Evolutionary conservation across 2,888 invertebrate species (phyloP), one percentile per base, ranked within the genome.

Genomic region (Parapristionchus giblindavisi): DNA sequence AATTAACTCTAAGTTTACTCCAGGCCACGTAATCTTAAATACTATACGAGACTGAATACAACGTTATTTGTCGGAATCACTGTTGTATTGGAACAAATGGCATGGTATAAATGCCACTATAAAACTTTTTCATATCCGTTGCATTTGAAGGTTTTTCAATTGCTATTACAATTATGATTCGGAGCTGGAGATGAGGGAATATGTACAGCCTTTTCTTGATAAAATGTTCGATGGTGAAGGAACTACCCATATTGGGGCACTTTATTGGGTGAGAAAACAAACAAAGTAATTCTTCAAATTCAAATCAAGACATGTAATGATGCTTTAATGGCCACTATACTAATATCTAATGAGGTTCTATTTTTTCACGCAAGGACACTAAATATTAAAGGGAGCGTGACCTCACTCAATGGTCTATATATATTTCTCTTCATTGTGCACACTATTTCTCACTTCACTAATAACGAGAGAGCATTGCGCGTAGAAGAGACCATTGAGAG

Each of bases 21-120:
- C 32, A 61, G 61, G 61, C 61, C 61, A 6, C n/a, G 38, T 11
- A n/a, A 38, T 38, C 61, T 61, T 1, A n/a, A 38, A 38, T 61
- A 38, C 11, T 61, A 38, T 27, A 61, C 61, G 4, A 40, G n/a
- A n/a, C n/a, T 0, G n/a, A 29, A 2, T 5, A 34, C 34, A 21
- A 34, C 36, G 8, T 1, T 58, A 17, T 21, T 58, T 21, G 32
- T 58, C 2, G n/a, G 34, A 1, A 8, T 58, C 34, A 58, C 32
- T 2, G 34, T 58, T 4, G 14, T 17, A 1, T 1, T 58, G 17
- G 58, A 58, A 58, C 36, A 32, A 0, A 34, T 36, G 17, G 21
- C 36, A 5, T 58, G 58, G 58, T 58, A 34, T 3, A 36, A 58
- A 11, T 5, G 56, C n/a, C n/a, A n/a, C n/a, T n/a, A n/a, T n/a